Conservation (phyloP, 2,888 invertebrate genomes). For the Drosophila peninsularis region DNA sequence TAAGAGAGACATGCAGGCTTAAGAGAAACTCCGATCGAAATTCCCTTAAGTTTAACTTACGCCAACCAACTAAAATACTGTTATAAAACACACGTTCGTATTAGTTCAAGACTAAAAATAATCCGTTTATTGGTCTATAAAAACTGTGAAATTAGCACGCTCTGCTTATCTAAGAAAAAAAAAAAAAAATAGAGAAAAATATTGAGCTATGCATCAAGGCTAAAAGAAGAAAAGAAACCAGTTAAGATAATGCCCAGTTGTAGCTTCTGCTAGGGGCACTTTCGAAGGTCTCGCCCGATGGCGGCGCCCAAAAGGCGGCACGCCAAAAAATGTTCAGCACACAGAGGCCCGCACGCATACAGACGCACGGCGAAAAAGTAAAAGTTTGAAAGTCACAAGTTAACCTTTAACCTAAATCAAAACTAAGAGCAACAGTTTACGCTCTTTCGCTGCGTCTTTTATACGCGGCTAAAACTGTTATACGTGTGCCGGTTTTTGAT, state of each 20-base stretch:
- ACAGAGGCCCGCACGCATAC: constrained; percentile 20
- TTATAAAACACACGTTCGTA: constrained; percentile 33
- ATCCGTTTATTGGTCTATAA: constrained; percentile 38
- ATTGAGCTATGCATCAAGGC: constrained; percentile 15
- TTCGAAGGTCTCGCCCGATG: constrained; percentile 6
- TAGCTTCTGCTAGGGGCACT: not conserved
- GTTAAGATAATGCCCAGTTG: constrained; percentile 24
- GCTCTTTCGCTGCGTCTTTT: constrained; percentile 59
- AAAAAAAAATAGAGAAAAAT: constrained; percentile 1
- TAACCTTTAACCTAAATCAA: constrained; percentile 77
- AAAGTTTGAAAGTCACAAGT: constrained; percentile 65
- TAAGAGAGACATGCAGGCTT: constrained; percentile 18
- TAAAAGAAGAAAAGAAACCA: not conserved
- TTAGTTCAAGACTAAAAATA: constrained; percentile 35
- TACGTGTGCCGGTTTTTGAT: constrained; percentile 60
- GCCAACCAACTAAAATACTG: constrained; percentile 15
- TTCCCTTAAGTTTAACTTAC: constrained; percentile 23
- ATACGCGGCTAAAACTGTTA: constrained; percentile 39
- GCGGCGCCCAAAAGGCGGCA: constrained; percentile 71
- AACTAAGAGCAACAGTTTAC: constrained; percentile 70
- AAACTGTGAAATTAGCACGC: constrained; percentile 44
- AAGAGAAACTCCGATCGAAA: constrained; percentile 21
- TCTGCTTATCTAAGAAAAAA: constrained; percentile 35
- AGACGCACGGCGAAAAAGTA: constrained; percentile 53
- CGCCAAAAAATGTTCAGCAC: constrained; percentile 40